Base-by-base conservation (phyloP, 2,797 vertebrate species). In the Sandelia bainsii region DNA sequence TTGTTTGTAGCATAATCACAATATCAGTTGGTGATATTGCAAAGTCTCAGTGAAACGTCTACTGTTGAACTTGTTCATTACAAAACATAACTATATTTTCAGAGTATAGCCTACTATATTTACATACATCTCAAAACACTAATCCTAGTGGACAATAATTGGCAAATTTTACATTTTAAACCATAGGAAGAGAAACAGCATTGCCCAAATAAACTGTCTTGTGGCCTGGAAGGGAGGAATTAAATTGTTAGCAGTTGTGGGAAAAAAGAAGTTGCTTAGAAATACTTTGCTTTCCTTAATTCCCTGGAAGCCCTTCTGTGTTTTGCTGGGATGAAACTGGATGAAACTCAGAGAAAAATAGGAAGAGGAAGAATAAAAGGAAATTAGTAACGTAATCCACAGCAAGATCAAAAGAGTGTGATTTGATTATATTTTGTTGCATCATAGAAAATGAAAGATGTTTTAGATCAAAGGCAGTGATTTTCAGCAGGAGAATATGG, bases 381-480 rank as follows among this genome's bases (percentile, higher is more conserved):
- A 92, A 90, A 92, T 88, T 87, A 90, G 93, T 88, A 93, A 94
- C 62, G 53, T 91, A 92, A 95, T 95, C 93, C 92, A 80, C 52
- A 51, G 70, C 57, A 65, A 84, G 91, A 93, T 94, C 87, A 93
- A 92, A 93, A 87, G 86, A 72, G 78, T 77, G 53, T 32, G 69
- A 89, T 66, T 90, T 86, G 87, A 94, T 93, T 91, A 89, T 93
- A 86, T 92, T 92, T 82, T 86, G 80, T 93, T 92, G 87, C 92
- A 92, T 93, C 90, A 92, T 80, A 75, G 82, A 73, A 84, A 86
- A 85, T 91, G 84, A 93, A 89, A 90, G 90, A 90, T 87, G 84
- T 79, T 90, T 91, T 80, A 86, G 93, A 95, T 95, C 93, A 95
- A 95, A 95, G 92, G 83, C 91, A 71, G 89, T 91, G 92, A 94